These are phyloP conservation scores for Amiota minor DNA, from an alignment of 2,888 invertebrate genomes.

Conservation along the genomic window DNA sequence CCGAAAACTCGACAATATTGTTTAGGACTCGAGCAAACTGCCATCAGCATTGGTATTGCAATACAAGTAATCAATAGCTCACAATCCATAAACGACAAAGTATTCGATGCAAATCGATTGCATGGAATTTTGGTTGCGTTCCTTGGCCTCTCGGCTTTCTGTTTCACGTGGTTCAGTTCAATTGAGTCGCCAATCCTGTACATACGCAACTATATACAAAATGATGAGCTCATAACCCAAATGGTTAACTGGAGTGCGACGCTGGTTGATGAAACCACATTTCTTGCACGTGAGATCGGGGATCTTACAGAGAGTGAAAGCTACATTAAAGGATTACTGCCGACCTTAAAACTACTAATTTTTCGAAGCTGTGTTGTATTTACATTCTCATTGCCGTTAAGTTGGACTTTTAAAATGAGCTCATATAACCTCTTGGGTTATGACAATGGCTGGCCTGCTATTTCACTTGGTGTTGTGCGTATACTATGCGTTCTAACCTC, in stretches of 20 bases:
- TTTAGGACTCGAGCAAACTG: constrained; percentile 43
- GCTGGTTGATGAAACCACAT: constrained; percentile 31
- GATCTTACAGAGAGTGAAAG: constrained; percentile 1
- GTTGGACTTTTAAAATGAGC: neutral
- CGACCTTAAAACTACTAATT: constrained; percentile 43
- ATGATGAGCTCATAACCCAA: constrained; percentile 39
- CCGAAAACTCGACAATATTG: constrained; percentile 45
- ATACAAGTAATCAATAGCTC: constrained; percentile 43
- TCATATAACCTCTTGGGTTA: neutral
- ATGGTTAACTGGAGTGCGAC: constrained; percentile 37
- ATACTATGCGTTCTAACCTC: constrained; percentile 38
- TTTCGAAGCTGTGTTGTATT: constrained; percentile 47
- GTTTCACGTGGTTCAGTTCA: constrained; percentile 30
- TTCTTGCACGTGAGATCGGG: constrained; percentile 33
- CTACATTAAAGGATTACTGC: constrained; percentile 26
- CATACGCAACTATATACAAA: constrained; percentile 41
- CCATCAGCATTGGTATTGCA: constrained; percentile 41
- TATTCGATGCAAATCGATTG: constrained; percentile 37
- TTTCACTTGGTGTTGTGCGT: constrained; percentile 40
- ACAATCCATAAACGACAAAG: constrained; percentile 17
- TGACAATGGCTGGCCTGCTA: constrained; percentile 27
- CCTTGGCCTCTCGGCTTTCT: constrained; percentile 38
- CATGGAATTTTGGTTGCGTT: constrained; percentile 46
- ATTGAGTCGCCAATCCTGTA: constrained; percentile 50
- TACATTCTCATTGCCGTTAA: constrained; percentile 48